These are phyloP conservation scores for Rachycentron canadum DNA, from an alignment of 2,797 vertebrate species.

Conservation along the genomic window DNA sequence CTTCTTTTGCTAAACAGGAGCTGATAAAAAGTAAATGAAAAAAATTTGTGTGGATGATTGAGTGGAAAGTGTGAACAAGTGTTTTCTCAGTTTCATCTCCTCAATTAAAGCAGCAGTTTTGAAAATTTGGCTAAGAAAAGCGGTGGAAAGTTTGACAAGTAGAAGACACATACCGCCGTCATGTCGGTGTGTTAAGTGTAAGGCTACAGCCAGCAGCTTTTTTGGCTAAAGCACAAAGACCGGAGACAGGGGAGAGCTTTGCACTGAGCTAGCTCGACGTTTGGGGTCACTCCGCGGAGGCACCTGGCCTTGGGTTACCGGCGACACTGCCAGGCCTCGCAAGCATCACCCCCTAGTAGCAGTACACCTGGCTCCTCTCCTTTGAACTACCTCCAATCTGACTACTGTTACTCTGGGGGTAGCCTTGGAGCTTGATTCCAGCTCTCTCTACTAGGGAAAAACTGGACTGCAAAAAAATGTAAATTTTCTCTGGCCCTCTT, in stretches of 20 bases:
- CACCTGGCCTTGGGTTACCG: slow-evolving; percentile 43
- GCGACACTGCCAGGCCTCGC: slow-evolving; percentile 35
- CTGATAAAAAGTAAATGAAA: background rate
- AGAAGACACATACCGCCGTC: background rate
- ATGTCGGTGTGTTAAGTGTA: background rate
- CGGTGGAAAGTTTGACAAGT: background rate
- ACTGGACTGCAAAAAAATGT: background rate
- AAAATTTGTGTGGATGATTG: background rate
- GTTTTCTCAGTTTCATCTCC: background rate
- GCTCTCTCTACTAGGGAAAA: slow-evolving; percentile 40
- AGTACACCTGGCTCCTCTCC: slow-evolving; percentile 60
- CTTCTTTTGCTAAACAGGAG: slow-evolving; percentile 7
- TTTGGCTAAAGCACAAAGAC: background rate
- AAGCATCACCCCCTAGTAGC: slow-evolving; percentile 40
- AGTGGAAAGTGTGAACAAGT: slow-evolving; percentile 10
- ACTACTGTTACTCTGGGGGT: slow-evolving; percentile 32
- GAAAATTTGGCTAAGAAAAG: background rate
- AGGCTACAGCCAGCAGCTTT: background rate
- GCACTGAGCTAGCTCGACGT: background rate
- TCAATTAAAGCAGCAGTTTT: background rate
- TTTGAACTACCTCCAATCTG: slow-evolving; percentile 66
- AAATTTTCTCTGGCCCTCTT: background rate
- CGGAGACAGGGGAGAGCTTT: slow-evolving; percentile 1
- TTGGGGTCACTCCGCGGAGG: slow-evolving; percentile 31
- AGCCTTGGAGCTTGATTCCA: slow-evolving; percentile 32